Conservation (phyloP, 2,888 invertebrate genomes). For the Malthinus seriepunctatus region DNA sequence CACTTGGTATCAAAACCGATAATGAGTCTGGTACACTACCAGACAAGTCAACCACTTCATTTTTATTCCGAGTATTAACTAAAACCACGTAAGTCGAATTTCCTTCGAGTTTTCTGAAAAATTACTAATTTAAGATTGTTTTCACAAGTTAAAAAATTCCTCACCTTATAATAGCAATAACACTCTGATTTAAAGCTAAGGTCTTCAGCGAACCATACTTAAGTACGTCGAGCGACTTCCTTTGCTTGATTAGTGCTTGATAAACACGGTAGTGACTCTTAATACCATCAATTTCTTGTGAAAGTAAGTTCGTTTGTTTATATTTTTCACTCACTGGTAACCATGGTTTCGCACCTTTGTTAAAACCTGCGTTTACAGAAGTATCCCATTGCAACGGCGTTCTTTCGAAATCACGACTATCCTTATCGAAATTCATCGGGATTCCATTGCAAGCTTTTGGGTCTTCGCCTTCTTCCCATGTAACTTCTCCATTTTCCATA, state of each 20-base stretch:
- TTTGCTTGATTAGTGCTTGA: slow-evolving; percentile 60
- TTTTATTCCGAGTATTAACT: slow-evolving; percentile 6
- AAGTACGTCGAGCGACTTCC: slow-evolving; percentile 55
- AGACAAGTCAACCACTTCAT: slow-evolving; percentile 6
- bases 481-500: slow-evolving; percentile 64
- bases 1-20: slow-evolving; percentile 15
- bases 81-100: slow-evolving; percentile 14
- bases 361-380: slow-evolving; percentile 62
- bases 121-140: neutral
- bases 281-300: slow-evolving; percentile 51
- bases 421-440: slow-evolving; percentile 60
- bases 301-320: slow-evolving; percentile 60
- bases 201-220: slow-evolving; percentile 60
- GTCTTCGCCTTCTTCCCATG: slow-evolving; percentile 58
- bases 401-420: slow-evolving; percentile 73
- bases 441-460: slow-evolving; percentile 63
- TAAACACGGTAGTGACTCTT: slow-evolving; percentile 68
- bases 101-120: slow-evolving; percentile 5
- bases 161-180: slow-evolving; percentile 17
- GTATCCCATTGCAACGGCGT: slow-evolving; percentile 83
- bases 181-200: slow-evolving; percentile 46
- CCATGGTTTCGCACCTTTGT: slow-evolving; percentile 61
- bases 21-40: slow-evolving; percentile 1
- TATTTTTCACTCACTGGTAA: slow-evolving; percentile 69
- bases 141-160: neutral